phyloP scores from a whole-genome alignment of 2,113 vertebrate species.

The Pipa parva region DNA sequence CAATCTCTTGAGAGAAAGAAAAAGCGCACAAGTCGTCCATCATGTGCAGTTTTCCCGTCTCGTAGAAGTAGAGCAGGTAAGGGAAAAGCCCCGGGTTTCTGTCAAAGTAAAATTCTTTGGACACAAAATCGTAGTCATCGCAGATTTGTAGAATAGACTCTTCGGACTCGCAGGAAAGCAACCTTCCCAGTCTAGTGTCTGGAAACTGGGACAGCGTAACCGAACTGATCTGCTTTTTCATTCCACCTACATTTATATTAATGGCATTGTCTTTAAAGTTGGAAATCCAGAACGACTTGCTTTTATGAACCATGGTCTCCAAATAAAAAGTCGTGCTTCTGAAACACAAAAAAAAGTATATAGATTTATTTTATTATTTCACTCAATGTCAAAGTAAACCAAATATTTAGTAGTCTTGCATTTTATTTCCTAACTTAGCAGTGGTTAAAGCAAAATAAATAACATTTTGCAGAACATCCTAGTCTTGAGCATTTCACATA shows the following conservation, averaged over 20 bases:
- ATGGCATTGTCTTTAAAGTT: constrained; percentile 73
- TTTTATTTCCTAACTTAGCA: too few species aligned
- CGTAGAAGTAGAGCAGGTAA: constrained; percentile 91
- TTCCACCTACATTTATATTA: constrained; percentile 89
- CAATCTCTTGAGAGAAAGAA: constrained; percentile 96
- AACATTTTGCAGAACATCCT: too few species aligned
- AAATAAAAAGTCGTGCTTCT: constrained; percentile 1
- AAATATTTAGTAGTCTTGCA: too few species aligned
- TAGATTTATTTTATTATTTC: not conserved
- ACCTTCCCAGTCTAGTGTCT: constrained; percentile 85
- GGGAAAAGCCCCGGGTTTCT: constrained; percentile 88
- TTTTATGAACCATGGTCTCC: constrained; percentile 78
- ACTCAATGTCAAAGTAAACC: too few species aligned
- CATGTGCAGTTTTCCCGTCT: constrained; percentile 90
- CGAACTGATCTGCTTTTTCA: constrained; percentile 80
- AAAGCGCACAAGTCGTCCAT: constrained; percentile 96
- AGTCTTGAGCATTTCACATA: too few species aligned
- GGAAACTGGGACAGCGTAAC: constrained; percentile 85
- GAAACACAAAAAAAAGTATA: not conserved
- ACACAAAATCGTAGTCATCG: constrained; percentile 89
- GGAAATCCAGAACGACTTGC: constrained; percentile 64
- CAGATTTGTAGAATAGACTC: constrained; percentile 92
- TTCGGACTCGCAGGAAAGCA: constrained; percentile 82
- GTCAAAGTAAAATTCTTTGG: constrained; percentile 93
- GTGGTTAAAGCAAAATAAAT: too few species aligned